These are phyloP conservation scores for Frieseomelitta varia DNA, from an alignment of 1,140 invertebrate species.

Conservation along the genomic window DNA sequence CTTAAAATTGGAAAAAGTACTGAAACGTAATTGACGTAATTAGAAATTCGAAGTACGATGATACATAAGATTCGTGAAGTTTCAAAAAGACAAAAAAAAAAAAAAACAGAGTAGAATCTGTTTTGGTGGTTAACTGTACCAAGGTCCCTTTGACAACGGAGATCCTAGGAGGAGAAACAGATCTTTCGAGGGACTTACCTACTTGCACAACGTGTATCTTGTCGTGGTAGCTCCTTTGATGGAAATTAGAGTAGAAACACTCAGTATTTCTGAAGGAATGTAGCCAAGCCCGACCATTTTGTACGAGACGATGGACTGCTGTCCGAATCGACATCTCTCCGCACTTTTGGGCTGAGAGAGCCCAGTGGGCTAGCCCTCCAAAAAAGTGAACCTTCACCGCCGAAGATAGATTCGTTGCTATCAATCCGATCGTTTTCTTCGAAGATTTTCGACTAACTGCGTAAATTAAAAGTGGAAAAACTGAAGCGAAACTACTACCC, in stretches of 20 bases:
- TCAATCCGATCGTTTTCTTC: conserved; percentile 13
- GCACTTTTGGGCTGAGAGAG: conserved; percentile 67
- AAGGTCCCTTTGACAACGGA: not conserved
- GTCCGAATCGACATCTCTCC: conserved; percentile 83
- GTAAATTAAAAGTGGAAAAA: not conserved
- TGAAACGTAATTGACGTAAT: not conserved
- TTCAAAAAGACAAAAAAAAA: not conserved
- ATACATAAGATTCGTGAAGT: not conserved
- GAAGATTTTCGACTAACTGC: conserved; percentile 10
- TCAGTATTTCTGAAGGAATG: conserved; percentile 81
- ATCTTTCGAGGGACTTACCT: conserved; percentile 70
- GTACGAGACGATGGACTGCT: conserved; percentile 80
- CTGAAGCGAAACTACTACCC: no score
- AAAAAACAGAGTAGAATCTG: not conserved
- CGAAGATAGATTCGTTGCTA: conserved; percentile 7
- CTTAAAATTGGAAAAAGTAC: not conserved
- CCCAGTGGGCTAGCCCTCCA: conserved; percentile 70
- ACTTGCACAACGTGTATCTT: conserved; percentile 83
- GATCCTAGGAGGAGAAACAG: not conserved
- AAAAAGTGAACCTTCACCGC: conserved; percentile 20
- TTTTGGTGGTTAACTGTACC: not conserved
- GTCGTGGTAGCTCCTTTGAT: conserved; percentile 65
- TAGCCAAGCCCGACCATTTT: conserved; percentile 84
- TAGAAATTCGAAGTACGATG: not conserved
- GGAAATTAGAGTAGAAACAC: conserved; percentile 69